These are phyloP conservation scores for Theocolax elegans DNA, from an alignment of 1,140 invertebrate genomes.

Conservation along the genomic window DNA sequence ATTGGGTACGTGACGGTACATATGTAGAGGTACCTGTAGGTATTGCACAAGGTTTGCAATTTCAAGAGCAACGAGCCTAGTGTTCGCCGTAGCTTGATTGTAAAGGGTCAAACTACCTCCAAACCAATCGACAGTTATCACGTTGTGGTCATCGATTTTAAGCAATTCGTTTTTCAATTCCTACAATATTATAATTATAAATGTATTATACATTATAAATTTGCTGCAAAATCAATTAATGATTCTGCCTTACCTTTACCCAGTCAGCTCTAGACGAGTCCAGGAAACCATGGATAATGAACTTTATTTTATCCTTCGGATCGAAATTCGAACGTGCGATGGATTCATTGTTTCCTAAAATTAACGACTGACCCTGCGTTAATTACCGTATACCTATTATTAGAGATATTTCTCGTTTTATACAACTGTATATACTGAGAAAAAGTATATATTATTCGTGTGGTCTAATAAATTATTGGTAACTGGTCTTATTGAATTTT, in stretches of 20 bases:
- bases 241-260: constrained; percentile 81
- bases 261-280: constrained; percentile 87
- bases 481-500: too few relatives aligned
- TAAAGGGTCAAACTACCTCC: constrained; percentile 84
- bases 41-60: constrained; percentile 82
- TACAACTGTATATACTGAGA: too few relatives aligned
- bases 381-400: neutral
- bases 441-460: too few relatives aligned
- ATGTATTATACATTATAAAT: neutral
- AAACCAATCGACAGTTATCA: constrained; percentile 87
- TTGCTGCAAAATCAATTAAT: constrained; percentile 13
- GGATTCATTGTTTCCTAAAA: constrained; percentile 75
- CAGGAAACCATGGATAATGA: constrained; percentile 91
- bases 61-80: constrained; percentile 85
- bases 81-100: constrained; percentile 84
- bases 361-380: constrained; percentile 74
- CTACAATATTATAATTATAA: constrained; percentile 63
- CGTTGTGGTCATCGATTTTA: constrained; percentile 82
- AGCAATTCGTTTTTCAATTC: constrained; percentile 84
- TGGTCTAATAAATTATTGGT: too few relatives aligned
- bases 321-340: constrained; percentile 82
- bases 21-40: constrained; percentile 76
- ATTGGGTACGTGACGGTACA: too few relatives aligned
- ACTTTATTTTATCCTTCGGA: constrained; percentile 78
- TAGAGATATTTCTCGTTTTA: too few relatives aligned